Base-by-base conservation (phyloP, 2,888 invertebrate genomes). In the Leptopilina drosophilae region DNA sequence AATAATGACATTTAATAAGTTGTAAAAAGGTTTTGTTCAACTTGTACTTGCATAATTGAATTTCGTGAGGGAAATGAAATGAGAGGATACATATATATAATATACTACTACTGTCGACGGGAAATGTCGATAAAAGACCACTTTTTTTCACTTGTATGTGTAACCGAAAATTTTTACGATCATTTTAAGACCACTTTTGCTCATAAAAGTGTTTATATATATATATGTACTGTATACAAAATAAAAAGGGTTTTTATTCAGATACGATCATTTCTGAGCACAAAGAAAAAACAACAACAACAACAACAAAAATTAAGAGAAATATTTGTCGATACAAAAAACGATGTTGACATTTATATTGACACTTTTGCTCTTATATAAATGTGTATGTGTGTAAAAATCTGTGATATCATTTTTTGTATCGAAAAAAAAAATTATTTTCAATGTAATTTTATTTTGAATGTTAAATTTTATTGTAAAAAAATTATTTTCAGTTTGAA, bases 281-380 rank as follows among this genome's bases (percentile, higher is more conserved):
- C 46, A 26, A 33, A 33, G 33, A 33, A 33, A 33, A 33, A 69
- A 49, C 20, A 20, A 20, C 20, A 20, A 49, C 20, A 20, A 20
- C 20, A 20, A 20, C 20, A 20, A 20, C 20, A 69, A 69, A 53
- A 49, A 15, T 46, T 69, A 33, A 20, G 14, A 69, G 53, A 69
- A 14, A 69, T 53, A 69, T 69, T 53, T 69, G 53, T 20, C 12
- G 69, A 69, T 7, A 69, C 69, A 69, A 69, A 14, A 69, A 69
- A 26, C 69, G 26, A 53, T 53, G 69, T 53, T 69, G 69, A 69
- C 69, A 69, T 14, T 69, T 69, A 69, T 69, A 69, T 69, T 49
- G 49, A 69, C 53, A 69, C 69, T 49, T 20, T 53, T 69, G 69
- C 53, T 69, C 12, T 49, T 49, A 49, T 49, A 49, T 53, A 53